Base-by-base conservation (phyloP, 2,888 invertebrate genomes). In the Agrochola litura region DNA sequence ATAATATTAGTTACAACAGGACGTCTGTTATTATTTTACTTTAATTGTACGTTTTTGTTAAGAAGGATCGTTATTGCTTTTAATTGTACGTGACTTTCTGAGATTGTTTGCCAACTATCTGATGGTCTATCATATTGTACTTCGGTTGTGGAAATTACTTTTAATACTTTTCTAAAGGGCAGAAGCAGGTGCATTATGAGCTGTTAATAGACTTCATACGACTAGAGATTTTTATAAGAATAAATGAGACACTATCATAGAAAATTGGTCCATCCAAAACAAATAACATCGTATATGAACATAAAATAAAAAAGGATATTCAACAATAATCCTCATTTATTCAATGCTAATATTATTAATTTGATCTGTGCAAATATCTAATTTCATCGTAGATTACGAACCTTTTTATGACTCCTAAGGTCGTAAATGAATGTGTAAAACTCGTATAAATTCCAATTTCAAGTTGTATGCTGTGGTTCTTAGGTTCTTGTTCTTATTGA, bases 1-100 rank as follows among this genome's bases (percentile, higher is more conserved):
- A 30, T 14, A 64, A 82, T 78, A 52, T 73, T 71, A 14, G 72
- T 73, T 49, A 52, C 43, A 68, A 46, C 64, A 69, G 64, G 68
- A 68, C 56, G 49, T 64, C 6, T 64, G 37, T 73, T 43, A 60
- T 73, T 83, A 64, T 65, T 73, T 83, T 52, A 37, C 37, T 43
- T n/a, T 76, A 76, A 76, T 76, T 68, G 61, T 52, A 46, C 0
- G 60, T 67, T 71, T 56, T 68, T 65, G 19, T 74, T 58, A 65
- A 73, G 22, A 46, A 54, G 9, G 16, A 43, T 56, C 19, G 30
- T 68, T 71, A 80, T 58, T 65, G 37, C 19, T 76, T 73, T 73
- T 73, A 63, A 79, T 74, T 79, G 64, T 71, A 41, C 16, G 8
- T 37, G 22, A 25, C n/a, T 73, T 25, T 75, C 43, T 52, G 64